Conservation (phyloP, 2,888 invertebrate species). For the Graphium colonna region DNA sequence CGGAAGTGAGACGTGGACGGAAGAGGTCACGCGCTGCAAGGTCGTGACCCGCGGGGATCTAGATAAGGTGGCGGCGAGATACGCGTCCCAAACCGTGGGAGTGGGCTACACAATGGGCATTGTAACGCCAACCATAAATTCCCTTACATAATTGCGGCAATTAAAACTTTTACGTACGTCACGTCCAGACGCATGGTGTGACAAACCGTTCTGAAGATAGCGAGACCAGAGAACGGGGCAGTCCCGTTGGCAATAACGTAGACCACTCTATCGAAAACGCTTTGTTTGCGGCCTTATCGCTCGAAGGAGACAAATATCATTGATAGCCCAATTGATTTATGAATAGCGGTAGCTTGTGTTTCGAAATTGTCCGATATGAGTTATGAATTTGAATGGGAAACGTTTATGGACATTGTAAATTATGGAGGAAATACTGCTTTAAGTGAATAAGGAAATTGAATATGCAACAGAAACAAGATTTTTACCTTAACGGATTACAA, state of each 20-base stretch:
- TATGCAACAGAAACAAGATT: conserved; percentile 5
- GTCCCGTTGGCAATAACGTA: conserved; percentile 20
- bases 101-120: conserved; percentile 49
- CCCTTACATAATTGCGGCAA: conserved; percentile 63
- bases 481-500: conserved; percentile 6
- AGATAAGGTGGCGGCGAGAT: conserved; percentile 48
- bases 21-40: conserved; percentile 60
- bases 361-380: conserved; percentile 9
- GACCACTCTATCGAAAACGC: conserved; percentile 13
- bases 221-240: conserved; percentile 3
- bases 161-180: conserved; percentile 53
- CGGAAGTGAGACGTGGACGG: conserved; percentile 55
- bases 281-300: conserved; percentile 19
- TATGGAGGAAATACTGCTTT: background rate
- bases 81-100: conserved; percentile 69
- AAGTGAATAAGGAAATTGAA: conserved; percentile 7
- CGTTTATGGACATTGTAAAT: conserved; percentile 11
- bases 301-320: conserved; percentile 18
- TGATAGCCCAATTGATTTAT: conserved; percentile 18
- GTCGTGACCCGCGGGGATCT: conserved; percentile 55
- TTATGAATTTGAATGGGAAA: conserved; percentile 9
- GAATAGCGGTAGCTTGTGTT: conserved; percentile 12
- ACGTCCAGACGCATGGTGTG: conserved; percentile 27
- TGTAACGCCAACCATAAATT: conserved; percentile 56
- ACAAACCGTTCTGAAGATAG: conserved; percentile 37